These are phyloP conservation scores for Rostratula benghalensis DNA, from an alignment of 2,113 vertebrate genomes.

Conservation along the genomic window DNA sequence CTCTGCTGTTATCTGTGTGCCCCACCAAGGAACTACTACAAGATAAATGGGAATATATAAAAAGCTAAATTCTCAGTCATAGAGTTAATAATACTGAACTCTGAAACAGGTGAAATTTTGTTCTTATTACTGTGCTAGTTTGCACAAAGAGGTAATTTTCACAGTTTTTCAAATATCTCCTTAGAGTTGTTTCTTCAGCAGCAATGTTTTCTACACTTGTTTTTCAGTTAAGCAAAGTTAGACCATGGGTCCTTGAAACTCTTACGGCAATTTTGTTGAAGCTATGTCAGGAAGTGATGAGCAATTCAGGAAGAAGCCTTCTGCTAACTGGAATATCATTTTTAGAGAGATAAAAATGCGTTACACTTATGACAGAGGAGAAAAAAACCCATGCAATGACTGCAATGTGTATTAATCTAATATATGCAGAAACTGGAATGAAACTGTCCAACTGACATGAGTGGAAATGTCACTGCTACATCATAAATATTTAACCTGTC, in stretches of 20 bases:
- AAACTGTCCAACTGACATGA: background rate
- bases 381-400: background rate
- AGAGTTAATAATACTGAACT: background rate
- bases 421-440: background rate
- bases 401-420: background rate
- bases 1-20: background rate
- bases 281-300: background rate
- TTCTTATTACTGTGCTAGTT: background rate
- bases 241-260: background rate
- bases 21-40: background rate
- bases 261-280: background rate
- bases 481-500: constrained; percentile 15
- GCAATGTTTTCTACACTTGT: background rate
- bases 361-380: background rate
- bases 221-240: background rate
- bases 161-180: background rate
- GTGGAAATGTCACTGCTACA: background rate
- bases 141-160: background rate
- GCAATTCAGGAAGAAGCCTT: background rate
- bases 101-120: background rate
- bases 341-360: background rate
- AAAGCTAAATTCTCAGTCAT: background rate
- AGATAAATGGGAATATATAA: background rate
- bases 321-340: background rate
- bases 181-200: background rate